Conservation (phyloP, 2,797 vertebrate genomes). For the Gymnoscopelus microlampas region DNA sequence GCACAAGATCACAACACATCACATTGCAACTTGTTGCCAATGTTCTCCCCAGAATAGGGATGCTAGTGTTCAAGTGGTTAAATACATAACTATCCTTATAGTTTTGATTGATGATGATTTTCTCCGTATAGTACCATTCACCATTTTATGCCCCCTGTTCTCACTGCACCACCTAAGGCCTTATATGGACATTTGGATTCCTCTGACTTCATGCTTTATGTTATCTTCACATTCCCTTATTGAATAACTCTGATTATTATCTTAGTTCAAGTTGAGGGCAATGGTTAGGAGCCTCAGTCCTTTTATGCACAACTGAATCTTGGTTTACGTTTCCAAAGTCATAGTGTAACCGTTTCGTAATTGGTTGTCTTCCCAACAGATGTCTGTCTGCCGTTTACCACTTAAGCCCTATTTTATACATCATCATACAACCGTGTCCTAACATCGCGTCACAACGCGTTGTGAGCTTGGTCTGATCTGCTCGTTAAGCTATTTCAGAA, state of each 20-base stretch:
- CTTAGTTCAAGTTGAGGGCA: slow-evolving; percentile 66
- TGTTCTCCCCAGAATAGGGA: no score
- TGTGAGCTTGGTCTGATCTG: no score
- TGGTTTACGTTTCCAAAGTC: slow-evolving; percentile 59
- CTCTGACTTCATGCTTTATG: slow-evolving; percentile 65
- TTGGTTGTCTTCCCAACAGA: slow-evolving; percentile 58
- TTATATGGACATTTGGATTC: slow-evolving; percentile 69
- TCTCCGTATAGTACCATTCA: slow-evolving; percentile 26
- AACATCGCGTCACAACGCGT: no score
- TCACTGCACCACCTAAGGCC: slow-evolving; percentile 50
- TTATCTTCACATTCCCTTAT: slow-evolving; percentile 72
- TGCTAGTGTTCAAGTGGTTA: no score
- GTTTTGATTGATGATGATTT: no score
- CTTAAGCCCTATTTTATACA: no score
- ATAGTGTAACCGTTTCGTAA: slow-evolving; percentile 55
- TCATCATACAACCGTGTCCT: no score
- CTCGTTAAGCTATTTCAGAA: no score
- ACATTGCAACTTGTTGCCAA: no score
- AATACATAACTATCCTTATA: no score
- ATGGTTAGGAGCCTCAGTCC: slow-evolving; percentile 62
- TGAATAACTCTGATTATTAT: slow-evolving; percentile 75
- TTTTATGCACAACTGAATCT: slow-evolving; percentile 74
- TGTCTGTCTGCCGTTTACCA: slow-evolving; percentile 36
- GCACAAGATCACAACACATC: no score
- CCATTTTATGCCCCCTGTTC: slow-evolving; percentile 54